Conservation (phyloP, 2,113 vertebrate species). For the Orientallactaga bullata region DNA sequence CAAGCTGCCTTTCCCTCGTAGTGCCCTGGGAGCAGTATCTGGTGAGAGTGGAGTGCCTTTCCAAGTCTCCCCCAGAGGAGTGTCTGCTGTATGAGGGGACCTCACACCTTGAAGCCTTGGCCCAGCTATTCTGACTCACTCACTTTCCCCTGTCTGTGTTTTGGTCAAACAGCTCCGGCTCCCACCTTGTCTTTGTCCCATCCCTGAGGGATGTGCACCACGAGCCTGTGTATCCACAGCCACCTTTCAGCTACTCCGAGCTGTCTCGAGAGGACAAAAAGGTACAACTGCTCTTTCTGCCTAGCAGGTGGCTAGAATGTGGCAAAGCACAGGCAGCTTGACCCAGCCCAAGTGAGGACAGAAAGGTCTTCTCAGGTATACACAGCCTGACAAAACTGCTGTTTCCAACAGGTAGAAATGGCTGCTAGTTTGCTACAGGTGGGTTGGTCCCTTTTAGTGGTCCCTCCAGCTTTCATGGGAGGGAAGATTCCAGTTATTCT, state of each 20-base stretch:
- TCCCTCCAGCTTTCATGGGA: neutral
- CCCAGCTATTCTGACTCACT: neutral
- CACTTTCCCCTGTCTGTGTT: neutral
- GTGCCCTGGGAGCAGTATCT: neutral
- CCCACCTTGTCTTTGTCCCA: conserved; percentile 91
- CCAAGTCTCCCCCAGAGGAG: neutral
- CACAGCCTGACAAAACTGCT: neutral
- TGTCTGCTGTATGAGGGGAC: accelerated
- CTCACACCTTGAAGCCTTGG: neutral
- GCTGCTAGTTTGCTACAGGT: accelerated
- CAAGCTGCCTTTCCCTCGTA: accelerated
- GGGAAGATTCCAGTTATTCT: neutral
- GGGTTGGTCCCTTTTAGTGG: neutral
- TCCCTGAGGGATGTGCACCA: conserved; percentile 94
- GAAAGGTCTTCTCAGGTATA: accelerated
- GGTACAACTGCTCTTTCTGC: conserved; percentile 79
- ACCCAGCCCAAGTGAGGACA: neutral
- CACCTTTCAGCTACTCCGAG: conserved; percentile 88
- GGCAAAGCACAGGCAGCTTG: neutral
- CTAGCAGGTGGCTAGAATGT: neutral
- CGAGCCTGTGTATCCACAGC: conserved; percentile 93
- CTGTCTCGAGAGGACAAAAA: conserved; percentile 89
- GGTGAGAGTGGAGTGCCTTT: accelerated
- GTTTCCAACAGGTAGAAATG: neutral
- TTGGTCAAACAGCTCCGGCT: conserved; percentile 78